A percentile compares a stretch with the other conserved stretches of the same genome.
Conservation (phyloP, 2,888 invertebrate species). For the Nemotelus pantherinus region DNA sequence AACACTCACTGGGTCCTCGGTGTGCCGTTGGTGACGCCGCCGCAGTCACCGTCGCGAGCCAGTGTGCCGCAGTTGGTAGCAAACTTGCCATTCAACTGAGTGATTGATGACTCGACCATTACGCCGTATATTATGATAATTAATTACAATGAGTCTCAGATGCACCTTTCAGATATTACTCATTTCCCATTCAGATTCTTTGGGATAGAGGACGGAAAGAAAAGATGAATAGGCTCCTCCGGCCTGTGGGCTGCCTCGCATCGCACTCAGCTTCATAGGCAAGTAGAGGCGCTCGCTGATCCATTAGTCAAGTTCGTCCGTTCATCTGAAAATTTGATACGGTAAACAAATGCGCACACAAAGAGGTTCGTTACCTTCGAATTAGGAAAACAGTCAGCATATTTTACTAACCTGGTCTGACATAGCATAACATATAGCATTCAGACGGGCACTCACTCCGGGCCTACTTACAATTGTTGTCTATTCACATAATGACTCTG, state of each 20-base stretch:
- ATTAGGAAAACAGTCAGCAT: too few relatives aligned
- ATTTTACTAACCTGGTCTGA: too few relatives aligned
- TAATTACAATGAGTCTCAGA: constrained; percentile 36
- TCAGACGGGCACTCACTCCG: too few relatives aligned
- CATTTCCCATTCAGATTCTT: neutral
- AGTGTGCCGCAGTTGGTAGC: neutral
- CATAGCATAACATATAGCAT: too few relatives aligned
- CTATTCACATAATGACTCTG: constrained; percentile 1
- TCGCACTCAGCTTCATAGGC: too few relatives aligned
- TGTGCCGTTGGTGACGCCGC: neutral
- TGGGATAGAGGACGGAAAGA: neutral
- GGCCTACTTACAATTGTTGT: neutral
- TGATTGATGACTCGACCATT: constrained; percentile 38
- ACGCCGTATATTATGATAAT: constrained; percentile 33
- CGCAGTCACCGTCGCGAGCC: neutral
- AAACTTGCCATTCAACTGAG: constrained; percentile 4
- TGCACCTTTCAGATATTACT: constrained; percentile 34
- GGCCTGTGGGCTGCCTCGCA: neutral
- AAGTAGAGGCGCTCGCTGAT: too few relatives aligned
- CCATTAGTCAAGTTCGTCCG: too few relatives aligned
- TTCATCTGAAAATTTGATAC: neutral
- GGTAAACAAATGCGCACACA: too few relatives aligned
- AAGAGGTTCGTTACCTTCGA: too few relatives aligned
- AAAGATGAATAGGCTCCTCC: neutral
- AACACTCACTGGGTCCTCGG: neutral